Conservation (phyloP, 2,888 invertebrate genomes). For the Caenorhabditis parvicauda region DNA sequence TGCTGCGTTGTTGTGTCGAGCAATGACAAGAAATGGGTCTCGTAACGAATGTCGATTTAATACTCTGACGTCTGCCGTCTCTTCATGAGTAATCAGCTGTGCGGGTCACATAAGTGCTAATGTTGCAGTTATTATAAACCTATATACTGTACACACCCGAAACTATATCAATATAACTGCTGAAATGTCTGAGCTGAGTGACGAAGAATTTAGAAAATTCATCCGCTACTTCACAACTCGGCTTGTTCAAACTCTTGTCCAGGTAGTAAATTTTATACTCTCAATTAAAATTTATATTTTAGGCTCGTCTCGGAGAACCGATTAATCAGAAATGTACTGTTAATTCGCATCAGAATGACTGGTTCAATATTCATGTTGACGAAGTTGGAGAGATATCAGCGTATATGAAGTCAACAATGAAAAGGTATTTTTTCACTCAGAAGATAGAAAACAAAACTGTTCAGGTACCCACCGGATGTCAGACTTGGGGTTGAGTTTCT, state of each 20-base stretch:
- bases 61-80: too few species aligned
- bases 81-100: too few species aligned
- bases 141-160: too few species aligned
- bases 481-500: constrained; percentile 38
- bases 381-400: constrained; percentile 44
- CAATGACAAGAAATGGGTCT: too few species aligned
- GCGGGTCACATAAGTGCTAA: too few species aligned
- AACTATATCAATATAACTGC: too few species aligned
- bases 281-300: neutral
- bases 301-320: constrained; percentile 10
- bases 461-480: constrained; percentile 10
- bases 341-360: too few species aligned
- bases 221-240: constrained; percentile 6
- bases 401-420: constrained; percentile 33
- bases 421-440: constrained; percentile 20
- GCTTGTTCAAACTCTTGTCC: constrained; percentile 7
- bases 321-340: too few species aligned
- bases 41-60: too few species aligned
- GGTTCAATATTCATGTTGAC: constrained; percentile 46
- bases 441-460: neutral
- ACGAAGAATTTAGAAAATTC: constrained; percentile 4
- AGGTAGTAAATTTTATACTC: neutral
- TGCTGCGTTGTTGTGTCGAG: too few species aligned
- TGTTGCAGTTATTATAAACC: too few species aligned
- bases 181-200: too few species aligned